Evolutionary conservation across 2,888 invertebrate species (phyloP).

Genomic region (Napeogenes sylphis): DNA sequence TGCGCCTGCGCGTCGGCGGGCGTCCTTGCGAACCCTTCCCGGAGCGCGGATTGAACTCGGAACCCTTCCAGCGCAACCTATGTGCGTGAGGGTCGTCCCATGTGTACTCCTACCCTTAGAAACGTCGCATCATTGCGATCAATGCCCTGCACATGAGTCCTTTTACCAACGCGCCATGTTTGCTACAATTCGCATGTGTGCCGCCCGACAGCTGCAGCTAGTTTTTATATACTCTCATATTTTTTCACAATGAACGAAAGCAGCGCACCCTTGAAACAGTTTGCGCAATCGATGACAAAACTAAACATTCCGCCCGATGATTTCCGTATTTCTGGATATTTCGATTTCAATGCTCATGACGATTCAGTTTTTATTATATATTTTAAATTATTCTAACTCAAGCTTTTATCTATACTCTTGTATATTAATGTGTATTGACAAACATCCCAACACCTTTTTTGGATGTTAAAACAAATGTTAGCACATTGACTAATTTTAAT

Average conservation of each 20-base stretch:
- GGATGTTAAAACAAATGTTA: conserved; percentile 14
- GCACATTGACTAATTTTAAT: conserved; percentile 30
- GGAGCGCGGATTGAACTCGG: conserved; percentile 64
- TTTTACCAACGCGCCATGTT: conserved; percentile 39
- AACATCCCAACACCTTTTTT: neutral
- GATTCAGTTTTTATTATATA: conserved; percentile 20
- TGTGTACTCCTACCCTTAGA: conserved; percentile 34
- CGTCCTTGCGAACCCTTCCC: conserved; percentile 73
- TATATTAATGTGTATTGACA: neutral
- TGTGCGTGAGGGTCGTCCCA: conserved; percentile 58
- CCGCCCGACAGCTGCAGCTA: conserved; percentile 71
- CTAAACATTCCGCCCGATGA: conserved; percentile 78
- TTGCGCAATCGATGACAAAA: conserved; percentile 79
- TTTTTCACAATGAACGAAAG: conserved; percentile 72
- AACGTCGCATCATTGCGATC: conserved; percentile 43
- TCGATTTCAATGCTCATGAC: conserved; percentile 27
- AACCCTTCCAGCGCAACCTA: conserved; percentile 65
- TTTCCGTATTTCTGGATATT: conserved; percentile 76
- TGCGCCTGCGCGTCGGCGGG: conserved; percentile 77
- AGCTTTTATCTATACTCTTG: neutral
- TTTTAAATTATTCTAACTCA: conserved; percentile 5
- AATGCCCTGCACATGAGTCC: conserved; percentile 47
- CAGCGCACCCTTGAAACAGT: conserved; percentile 78
- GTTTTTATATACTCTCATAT: conserved; percentile 76
- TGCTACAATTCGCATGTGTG: conserved; percentile 76